Evolutionary conservation across 1,140 invertebrate species (phyloP).

Genomic region (Drosophila teissieri): DNA sequence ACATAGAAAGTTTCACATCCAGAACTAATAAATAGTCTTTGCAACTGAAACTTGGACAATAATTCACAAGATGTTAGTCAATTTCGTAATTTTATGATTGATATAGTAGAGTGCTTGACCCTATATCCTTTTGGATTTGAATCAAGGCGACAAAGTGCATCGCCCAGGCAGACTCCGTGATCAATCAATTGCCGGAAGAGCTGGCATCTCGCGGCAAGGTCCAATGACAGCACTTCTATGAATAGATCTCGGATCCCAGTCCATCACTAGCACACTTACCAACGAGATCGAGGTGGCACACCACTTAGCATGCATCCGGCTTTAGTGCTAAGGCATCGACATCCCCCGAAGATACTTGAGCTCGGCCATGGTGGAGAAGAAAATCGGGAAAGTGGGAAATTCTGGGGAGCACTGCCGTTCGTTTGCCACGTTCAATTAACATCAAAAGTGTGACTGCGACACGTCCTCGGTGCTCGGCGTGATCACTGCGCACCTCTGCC

Average conservation of each 20-base stretch:
- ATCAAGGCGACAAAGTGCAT: constrained; percentile 64
- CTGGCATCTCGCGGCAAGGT: constrained; percentile 63
- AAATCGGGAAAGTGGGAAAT: constrained; percentile 12
- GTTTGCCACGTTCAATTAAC: constrained; percentile 76
- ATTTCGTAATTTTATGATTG: too few relatives aligned
- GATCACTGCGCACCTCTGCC: constrained; percentile 12
- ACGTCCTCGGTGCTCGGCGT: constrained; percentile 43
- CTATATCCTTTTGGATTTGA: constrained; percentile 3
- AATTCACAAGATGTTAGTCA: too few relatives aligned
- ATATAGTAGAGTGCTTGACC: too few relatives aligned
- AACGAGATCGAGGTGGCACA: constrained; percentile 34
- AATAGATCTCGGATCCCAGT: constrained; percentile 48
- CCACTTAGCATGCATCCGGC: constrained; percentile 72
- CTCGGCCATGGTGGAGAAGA: constrained; percentile 10
- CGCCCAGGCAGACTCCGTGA: constrained; percentile 37
- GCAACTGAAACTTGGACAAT: too few relatives aligned
- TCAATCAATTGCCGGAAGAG: constrained; percentile 79
- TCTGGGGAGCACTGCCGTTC: constrained; percentile 17
- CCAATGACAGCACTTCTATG: constrained; percentile 72
- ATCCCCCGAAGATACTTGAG: constrained; percentile 41
- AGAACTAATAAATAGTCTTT: too few relatives aligned
- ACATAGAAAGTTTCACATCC: too few relatives aligned
- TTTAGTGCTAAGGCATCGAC: constrained; percentile 51
- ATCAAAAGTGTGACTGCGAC: constrained; percentile 76
- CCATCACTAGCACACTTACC: constrained; percentile 34